Conservation (phyloP, 1,140 invertebrate genomes). For the Stegodyphus mimosarum region DNA sequence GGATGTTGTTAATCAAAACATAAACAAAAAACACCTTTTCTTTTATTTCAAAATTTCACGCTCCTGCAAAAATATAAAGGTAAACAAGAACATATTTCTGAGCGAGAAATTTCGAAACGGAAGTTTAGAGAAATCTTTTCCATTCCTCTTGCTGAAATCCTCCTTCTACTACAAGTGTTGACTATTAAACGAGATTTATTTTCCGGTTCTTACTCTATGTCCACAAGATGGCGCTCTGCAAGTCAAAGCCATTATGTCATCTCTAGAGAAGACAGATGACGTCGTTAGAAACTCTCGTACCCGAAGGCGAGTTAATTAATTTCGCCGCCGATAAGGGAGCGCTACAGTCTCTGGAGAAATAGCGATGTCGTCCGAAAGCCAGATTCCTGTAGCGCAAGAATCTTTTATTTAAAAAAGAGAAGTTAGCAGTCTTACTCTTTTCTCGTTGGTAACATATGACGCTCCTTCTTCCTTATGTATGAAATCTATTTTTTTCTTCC, state of each 20-base stretch:
- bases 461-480: not conserved
- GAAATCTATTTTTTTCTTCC: not conserved
- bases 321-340: not conserved
- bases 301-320: constrained; percentile 1
- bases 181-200: too few relatives aligned
- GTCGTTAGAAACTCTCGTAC: not conserved
- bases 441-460: not conserved
- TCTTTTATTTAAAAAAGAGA: not conserved
- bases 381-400: not conserved
- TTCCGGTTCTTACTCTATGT: not conserved
- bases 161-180: too few relatives aligned
- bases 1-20: too few relatives aligned
- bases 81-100: too few relatives aligned
- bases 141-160: too few relatives aligned
- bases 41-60: too few relatives aligned
- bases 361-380: not conserved
- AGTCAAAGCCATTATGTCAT: too few relatives aligned
- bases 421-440: not conserved
- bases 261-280: not conserved
- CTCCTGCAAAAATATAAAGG: too few relatives aligned
- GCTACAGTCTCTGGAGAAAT: not conserved
- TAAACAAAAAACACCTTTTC: too few relatives aligned
- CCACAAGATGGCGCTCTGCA: not conserved
- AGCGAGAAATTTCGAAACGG: too few relatives aligned
- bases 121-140: not conserved